A percentile compares a stretch with the other conserved stretches of the same genome.
Conservation (phyloP, 1,140 invertebrate species). For the Kradibia gibbosae region DNA sequence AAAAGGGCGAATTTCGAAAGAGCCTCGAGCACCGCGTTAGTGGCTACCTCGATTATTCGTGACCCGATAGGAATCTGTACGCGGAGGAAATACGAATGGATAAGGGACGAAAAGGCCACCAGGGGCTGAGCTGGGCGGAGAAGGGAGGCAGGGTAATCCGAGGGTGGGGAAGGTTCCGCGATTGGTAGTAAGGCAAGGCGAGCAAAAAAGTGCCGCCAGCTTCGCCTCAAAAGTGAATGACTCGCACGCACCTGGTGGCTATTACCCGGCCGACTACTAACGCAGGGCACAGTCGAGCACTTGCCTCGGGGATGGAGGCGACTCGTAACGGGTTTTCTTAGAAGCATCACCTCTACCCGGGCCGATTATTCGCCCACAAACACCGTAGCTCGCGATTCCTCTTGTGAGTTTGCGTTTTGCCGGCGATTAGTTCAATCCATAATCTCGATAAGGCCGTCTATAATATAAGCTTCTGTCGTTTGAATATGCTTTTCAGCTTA, state of each 20-base stretch:
- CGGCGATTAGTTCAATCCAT: too few species aligned
- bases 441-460: too few species aligned
- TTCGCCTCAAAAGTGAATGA: constrained; percentile 38
- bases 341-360: not conserved
- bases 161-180: not conserved
- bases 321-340: constrained; percentile 44
- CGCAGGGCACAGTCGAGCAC: constrained; percentile 55
- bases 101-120: too few species aligned
- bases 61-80: constrained; percentile 26
- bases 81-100: not conserved
- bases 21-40: not conserved
- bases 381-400: too few species aligned
- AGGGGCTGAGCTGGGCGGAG: too few species aligned
- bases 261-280: constrained; percentile 62
- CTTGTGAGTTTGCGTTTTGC: too few species aligned
- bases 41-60: constrained; percentile 15
- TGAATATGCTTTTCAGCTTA: too few species aligned
- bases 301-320: not conserved
- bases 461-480: too few species aligned
- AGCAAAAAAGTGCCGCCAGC: constrained; percentile 19
- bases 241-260: constrained; percentile 57
- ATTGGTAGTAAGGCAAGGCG: constrained; percentile 1
- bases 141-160: too few species aligned
- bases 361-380: not conserved
- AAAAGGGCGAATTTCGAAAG: not conserved